Conservation (phyloP, 92 coral and sea anemone genomes). For the Phenganax marumi region DNA sequence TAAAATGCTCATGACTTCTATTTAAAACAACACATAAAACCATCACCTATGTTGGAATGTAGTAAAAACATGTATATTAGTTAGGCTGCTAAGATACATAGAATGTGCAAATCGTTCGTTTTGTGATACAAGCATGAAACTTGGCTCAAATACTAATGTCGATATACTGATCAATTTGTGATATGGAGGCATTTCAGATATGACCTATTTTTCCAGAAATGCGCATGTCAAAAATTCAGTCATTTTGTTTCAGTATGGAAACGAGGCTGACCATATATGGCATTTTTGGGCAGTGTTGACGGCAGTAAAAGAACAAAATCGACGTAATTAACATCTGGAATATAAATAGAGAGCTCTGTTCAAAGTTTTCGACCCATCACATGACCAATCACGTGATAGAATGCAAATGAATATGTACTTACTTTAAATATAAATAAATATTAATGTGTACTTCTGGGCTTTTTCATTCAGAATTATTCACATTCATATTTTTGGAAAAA, state of each 20-base stretch:
- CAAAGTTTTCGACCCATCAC: no score
- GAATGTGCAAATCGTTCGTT: constrained; percentile 11
- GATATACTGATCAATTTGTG: not conserved
- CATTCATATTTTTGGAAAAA: not conserved
- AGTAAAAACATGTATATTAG: no score
- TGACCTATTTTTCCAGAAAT: not conserved
- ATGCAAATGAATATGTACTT: no score
- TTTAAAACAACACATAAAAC: no score
- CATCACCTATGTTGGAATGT: no score
- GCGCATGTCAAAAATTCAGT: constrained; percentile 2
- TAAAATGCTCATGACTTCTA: no score
- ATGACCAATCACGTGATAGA: no score
- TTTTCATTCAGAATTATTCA: no score
- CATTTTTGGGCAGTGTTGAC: not conserved
- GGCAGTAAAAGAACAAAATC: not conserved
- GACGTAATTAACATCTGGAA: not conserved
- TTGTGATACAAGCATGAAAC: constrained; percentile 25
- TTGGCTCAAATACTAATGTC: constrained; percentile 9
- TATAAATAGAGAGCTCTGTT: not conserved
- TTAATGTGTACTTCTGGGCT: no score
- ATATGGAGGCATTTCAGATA: constrained; percentile 18
- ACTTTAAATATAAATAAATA: no score
- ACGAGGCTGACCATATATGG: constrained; percentile 5
- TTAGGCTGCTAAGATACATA: constrained; percentile 7
- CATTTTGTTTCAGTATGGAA: not conserved